These are phyloP conservation scores for Mesorhabditis sp. DNA, from an alignment of 2,888 invertebrate species.

Conservation along the genomic window DNA sequence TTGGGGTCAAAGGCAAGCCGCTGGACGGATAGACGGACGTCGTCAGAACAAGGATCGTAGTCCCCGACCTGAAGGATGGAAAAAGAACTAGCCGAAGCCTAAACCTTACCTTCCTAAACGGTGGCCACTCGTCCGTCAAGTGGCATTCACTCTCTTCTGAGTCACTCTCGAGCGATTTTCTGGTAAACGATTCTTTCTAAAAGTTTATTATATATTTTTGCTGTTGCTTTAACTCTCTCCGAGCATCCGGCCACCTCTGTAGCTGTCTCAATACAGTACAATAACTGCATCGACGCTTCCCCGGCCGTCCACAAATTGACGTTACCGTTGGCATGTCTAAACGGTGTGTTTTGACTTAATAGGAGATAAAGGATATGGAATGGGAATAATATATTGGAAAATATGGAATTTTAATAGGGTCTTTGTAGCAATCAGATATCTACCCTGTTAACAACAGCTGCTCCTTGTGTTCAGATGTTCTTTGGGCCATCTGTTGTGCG, in stretches of 20 bases:
- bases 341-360: background rate
- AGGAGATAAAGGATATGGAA: too few species aligned
- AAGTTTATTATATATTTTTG: background rate
- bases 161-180: constrained; percentile 1
- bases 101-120: background rate
- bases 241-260: constrained; percentile 5
- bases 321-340: background rate
- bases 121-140: background rate
- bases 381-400: too few species aligned
- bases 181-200: background rate
- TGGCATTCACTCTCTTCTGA: background rate
- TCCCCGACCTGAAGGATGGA: background rate
- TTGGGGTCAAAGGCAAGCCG: background rate
- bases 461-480: background rate
- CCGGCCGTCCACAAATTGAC: background rate
- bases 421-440: background rate
- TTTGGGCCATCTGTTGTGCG: background rate
- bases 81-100: background rate
- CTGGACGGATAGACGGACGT: background rate
- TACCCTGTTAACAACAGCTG: constrained; percentile 4
- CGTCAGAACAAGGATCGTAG: constrained; percentile 6
- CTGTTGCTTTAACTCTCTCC: background rate
- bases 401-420: background rate
- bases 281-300: background rate
- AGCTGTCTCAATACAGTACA: background rate